Evolutionary conservation across 2,113 vertebrate genomes (phyloP).

Genomic region (Lates calcarifer): DNA sequence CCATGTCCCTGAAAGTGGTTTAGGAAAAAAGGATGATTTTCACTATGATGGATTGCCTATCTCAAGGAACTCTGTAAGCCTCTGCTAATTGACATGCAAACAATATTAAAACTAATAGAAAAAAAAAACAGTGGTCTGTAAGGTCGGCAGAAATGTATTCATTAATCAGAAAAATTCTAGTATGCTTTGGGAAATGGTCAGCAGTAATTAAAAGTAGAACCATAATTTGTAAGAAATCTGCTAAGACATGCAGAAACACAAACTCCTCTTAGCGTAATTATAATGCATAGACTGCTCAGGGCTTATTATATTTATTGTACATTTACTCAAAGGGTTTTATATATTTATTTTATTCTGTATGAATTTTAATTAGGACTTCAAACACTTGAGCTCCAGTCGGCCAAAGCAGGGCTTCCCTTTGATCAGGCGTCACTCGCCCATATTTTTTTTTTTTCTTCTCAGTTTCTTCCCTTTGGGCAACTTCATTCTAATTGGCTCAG

Average conservation of each 20-base stretch:
- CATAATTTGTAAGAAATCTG: constrained; percentile 71
- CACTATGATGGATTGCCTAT: background rate
- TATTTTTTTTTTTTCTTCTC: constrained; percentile 47
- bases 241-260: constrained; percentile 68
- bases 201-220: constrained; percentile 60
- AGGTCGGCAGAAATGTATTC: constrained; percentile 2
- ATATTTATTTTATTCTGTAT: constrained; percentile 79
- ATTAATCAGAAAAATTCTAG: constrained; percentile 26
- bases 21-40: background rate
- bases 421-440: constrained; percentile 77
- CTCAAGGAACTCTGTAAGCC: background rate
- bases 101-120: background rate
- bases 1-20: background rate
- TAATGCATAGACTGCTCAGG: constrained; percentile 54
- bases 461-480: constrained; percentile 73
- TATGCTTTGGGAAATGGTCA: constrained; percentile 50
- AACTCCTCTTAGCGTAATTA: constrained; percentile 66
- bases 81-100: constrained; percentile 25
- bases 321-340: constrained; percentile 69
- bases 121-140: background rate
- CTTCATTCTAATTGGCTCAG: constrained; percentile 78
- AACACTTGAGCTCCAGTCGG: constrained; percentile 70
- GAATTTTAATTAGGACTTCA: constrained; percentile 86
- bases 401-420: constrained; percentile 78
- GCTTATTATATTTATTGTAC: constrained; percentile 78